A percentile compares a stretch with the other conserved stretches of the same genome.
phyloP scores from a whole-genome alignment of 2,113 vertebrate species.

The Mastomys coucha region DNA sequence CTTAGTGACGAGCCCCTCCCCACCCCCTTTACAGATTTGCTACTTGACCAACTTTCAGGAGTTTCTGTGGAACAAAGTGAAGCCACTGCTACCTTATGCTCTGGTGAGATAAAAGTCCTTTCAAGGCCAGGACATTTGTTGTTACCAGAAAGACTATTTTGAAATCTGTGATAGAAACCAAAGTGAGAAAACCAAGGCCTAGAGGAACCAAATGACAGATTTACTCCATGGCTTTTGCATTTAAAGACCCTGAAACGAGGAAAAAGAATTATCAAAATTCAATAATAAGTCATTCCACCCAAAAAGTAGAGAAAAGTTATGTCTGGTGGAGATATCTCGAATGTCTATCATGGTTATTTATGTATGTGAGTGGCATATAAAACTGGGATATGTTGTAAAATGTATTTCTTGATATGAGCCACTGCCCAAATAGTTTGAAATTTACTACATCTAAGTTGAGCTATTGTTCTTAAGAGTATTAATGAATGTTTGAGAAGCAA shows the following conservation, averaged over 20 bases:
- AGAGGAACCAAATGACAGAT: background rate
- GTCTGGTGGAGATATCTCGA: background rate
- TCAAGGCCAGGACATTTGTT: slow-evolving; percentile 23
- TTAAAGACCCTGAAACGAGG: background rate
- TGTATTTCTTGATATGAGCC: slow-evolving; percentile 9
- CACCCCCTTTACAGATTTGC: background rate
- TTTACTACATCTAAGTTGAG: background rate
- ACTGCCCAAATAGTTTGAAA: slow-evolving; percentile 22
- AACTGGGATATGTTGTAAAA: background rate
- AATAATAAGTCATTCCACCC: background rate
- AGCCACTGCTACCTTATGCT: slow-evolving; percentile 10
- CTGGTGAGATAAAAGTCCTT: background rate
- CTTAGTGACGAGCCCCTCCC: background rate
- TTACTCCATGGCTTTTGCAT: background rate
- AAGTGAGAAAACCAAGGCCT: slow-evolving; percentile 34
- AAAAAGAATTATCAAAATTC: background rate
- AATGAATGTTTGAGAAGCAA: slow-evolving; percentile 20
- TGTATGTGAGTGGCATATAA: background rate
- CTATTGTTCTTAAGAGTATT: background rate
- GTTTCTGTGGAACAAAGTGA: slow-evolving; percentile 31
- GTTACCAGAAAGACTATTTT: slow-evolving; percentile 44
- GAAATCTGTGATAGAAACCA: slow-evolving; percentile 49
- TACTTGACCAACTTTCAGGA: background rate
- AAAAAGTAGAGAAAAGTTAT: background rate
- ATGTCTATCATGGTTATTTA: background rate